Evolutionary conservation across 2,888 invertebrate genomes (phyloP).

Genomic region (Sphaerolaimus hirsutus): DNA sequence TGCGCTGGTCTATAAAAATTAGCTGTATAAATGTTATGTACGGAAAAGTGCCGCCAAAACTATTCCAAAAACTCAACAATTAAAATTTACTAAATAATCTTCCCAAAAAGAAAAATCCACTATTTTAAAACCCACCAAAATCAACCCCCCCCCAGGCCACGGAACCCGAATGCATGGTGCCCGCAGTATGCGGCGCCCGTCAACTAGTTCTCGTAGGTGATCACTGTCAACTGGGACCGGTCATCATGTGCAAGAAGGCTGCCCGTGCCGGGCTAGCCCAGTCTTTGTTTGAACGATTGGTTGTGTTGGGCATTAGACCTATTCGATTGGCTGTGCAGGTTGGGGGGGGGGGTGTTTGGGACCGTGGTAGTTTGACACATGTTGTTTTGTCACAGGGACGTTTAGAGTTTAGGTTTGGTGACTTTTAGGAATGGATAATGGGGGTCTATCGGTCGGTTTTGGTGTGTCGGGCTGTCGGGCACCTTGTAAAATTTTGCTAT

Average conservation of each 20-base stretch:
- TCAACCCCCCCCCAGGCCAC: conserved; percentile 75
- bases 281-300: conserved; percentile 81
- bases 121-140: no score
- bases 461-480: neutral
- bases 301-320: conserved; percentile 83
- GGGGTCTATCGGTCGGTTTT: no score
- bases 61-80: no score
- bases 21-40: no score
- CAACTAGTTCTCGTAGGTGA: conserved; percentile 93
- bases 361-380: neutral
- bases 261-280: conserved; percentile 86
- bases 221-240: conserved; percentile 93
- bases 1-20: no score
- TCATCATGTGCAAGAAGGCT: conserved; percentile 87
- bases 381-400: no score
- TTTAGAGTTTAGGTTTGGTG: no score
- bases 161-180: conserved; percentile 94
- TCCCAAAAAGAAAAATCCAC: no score
- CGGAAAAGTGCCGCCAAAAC: no score
- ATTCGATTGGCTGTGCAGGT: conserved; percentile 63
- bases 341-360: neutral
- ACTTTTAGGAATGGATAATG: no score
- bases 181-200: conserved; percentile 82
- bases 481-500: no score
- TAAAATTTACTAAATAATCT: no score